Conservation (phyloP, 2,113 vertebrate species). For the Rhipidura dahli region DNA sequence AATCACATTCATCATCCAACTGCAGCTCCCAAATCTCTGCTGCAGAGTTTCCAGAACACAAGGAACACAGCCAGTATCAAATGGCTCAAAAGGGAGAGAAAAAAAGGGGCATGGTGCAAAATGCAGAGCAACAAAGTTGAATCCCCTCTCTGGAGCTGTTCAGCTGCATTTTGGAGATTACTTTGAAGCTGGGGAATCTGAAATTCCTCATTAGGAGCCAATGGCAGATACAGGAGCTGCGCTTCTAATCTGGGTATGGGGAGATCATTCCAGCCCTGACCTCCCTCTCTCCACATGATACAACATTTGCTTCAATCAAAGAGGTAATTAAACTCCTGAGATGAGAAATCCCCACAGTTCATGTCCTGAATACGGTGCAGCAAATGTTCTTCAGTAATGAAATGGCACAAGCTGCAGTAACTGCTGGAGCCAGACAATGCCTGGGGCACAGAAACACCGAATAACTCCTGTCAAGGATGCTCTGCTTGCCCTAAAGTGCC, state of each 20-base stretch:
- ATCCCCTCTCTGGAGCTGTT: background rate
- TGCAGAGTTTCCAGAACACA: background rate
- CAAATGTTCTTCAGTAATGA: background rate
- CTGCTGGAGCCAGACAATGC: background rate
- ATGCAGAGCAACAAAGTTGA: background rate
- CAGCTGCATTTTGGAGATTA: background rate
- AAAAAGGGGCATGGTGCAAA: background rate
- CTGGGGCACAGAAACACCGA: background rate
- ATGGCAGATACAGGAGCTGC: background rate
- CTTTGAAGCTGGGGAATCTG: slow-evolving; percentile 5
- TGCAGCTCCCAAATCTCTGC: background rate
- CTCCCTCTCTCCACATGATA: background rate
- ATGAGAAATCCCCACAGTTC: background rate
- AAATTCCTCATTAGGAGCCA: slow-evolving; percentile 26
- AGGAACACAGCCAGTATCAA: background rate
- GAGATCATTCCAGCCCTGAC: slow-evolving; percentile 7
- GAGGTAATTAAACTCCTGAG: slow-evolving; percentile 46
- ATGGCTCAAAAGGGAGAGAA: background rate
- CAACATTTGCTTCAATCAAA: slow-evolving; percentile 38
- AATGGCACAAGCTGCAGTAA: background rate
- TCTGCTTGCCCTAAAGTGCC: background rate
- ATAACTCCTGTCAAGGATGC: background rate
- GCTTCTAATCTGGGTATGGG: background rate
- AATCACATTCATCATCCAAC: background rate
- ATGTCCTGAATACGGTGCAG: background rate